Evolutionary conservation across 2,797 vertebrate species (phyloP).

Genomic region (Aeoliscus strigatus): DNA sequence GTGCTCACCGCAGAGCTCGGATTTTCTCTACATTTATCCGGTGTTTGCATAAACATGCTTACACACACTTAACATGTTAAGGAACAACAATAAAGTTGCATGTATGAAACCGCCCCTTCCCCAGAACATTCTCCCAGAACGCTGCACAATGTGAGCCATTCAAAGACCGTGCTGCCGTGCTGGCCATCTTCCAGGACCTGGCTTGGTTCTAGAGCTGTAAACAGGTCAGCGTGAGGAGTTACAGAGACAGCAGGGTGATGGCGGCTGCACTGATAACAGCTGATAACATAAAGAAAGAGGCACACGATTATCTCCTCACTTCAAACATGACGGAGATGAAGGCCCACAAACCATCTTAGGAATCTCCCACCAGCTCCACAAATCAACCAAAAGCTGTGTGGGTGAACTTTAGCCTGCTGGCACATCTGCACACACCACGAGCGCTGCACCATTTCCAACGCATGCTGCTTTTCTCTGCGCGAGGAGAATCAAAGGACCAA

Average conservation of each 20-base stretch:
- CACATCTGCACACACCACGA: too few species aligned
- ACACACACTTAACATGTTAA: too few species aligned
- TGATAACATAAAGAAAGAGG: conserved; percentile 37
- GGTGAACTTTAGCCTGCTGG: background rate
- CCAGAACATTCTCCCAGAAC: too few species aligned
- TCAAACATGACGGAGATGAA: conserved; percentile 20
- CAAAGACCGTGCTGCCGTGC: conserved; percentile 4
- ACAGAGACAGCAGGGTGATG: conserved; percentile 31
- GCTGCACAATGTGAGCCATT: background rate
- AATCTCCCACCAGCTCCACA: conserved; percentile 26
- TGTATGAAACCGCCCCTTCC: too few species aligned
- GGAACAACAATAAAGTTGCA: too few species aligned
- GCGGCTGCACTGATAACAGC: conserved; percentile 23
- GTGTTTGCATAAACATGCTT: too few species aligned
- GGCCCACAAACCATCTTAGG: conserved; percentile 21
- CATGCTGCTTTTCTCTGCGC: background rate
- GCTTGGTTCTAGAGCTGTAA: conserved; percentile 9
- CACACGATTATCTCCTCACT: conserved; percentile 14
- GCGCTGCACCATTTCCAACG: conserved; percentile 1
- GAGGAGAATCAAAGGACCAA: conserved; percentile 20
- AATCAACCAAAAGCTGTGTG: conserved; percentile 5
- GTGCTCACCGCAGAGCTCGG: too few species aligned
- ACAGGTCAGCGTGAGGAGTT: conserved; percentile 30
- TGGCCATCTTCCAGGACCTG: background rate
- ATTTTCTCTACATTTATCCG: too few species aligned